Conservation (phyloP, 2,113 vertebrate genomes). For the Tringa solitaria region DNA sequence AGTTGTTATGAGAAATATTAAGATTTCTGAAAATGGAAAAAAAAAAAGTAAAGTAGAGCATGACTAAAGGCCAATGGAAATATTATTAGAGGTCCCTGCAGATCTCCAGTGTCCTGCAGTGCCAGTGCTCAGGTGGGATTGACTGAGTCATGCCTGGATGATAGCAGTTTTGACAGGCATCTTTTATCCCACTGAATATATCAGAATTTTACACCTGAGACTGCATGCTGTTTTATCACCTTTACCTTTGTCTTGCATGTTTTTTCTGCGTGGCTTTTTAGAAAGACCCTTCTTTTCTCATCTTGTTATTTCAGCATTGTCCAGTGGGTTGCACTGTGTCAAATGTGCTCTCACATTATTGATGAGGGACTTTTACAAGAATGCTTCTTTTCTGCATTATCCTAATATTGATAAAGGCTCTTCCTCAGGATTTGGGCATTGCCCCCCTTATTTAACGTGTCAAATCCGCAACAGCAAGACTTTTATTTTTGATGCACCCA, state of each 20-base stretch:
- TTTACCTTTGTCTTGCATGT: background rate
- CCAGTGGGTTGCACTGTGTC: rapidly evolving
- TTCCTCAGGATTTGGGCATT: background rate
- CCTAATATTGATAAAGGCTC: background rate
- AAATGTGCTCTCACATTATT: background rate
- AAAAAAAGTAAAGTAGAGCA: background rate
- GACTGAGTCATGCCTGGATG: background rate
- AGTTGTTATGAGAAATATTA: background rate
- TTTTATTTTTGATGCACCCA: background rate
- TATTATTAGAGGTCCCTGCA: background rate
- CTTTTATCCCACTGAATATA: background rate
- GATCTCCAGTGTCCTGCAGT: background rate
- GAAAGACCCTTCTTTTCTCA: background rate
- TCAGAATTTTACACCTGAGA: background rate
- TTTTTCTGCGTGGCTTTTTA: background rate
- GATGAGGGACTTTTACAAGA: background rate
- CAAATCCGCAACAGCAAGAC: background rate
- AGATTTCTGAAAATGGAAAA: background rate
- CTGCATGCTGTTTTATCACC: background rate
- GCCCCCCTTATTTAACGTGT: background rate
- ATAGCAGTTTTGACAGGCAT: background rate
- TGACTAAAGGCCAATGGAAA: background rate
- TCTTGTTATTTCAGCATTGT: background rate
- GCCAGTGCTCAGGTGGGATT: background rate
- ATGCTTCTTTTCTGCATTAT: background rate